These are phyloP conservation scores for Panthera tigris DNA, from an alignment of 2,113 vertebrate genomes.

Conservation along the genomic window DNA sequence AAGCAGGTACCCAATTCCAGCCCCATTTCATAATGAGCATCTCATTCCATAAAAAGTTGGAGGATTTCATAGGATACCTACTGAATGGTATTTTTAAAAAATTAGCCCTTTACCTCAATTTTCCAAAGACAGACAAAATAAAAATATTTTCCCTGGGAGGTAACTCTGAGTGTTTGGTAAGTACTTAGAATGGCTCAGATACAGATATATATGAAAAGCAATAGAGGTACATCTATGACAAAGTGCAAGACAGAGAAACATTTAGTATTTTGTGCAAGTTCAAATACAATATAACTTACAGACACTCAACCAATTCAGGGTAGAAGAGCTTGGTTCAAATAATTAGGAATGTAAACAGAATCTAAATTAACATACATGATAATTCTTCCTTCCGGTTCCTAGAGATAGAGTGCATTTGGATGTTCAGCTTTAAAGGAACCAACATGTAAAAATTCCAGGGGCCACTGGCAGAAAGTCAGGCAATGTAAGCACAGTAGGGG, in stretches of 20 bases:
- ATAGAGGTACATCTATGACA: neutral
- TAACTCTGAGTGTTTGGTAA: neutral
- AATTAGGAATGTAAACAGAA: neutral
- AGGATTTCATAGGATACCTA: neutral
- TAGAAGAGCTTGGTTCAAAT: neutral
- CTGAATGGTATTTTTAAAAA: neutral
- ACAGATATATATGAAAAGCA: neutral
- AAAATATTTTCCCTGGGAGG: neutral
- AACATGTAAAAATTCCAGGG: neutral
- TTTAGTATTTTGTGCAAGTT: neutral
- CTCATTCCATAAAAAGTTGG: neutral
- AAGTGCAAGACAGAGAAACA: neutral
- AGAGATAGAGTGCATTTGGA: neutral
- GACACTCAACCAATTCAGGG: neutral
- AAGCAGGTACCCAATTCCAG: neutral
- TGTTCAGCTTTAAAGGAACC: neutral
- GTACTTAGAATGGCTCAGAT: neutral
- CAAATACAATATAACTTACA: neutral
- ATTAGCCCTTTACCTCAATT: conserved; percentile 3
- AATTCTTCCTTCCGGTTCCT: neutral
- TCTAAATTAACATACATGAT: neutral
- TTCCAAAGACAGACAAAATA: conserved; percentile 18
- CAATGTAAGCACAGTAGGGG: neutral
- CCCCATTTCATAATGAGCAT: neutral
- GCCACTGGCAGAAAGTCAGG: neutral